Conservation (phyloP, 1,140 invertebrate species). For the Pemphigus obesinymphae region DNA sequence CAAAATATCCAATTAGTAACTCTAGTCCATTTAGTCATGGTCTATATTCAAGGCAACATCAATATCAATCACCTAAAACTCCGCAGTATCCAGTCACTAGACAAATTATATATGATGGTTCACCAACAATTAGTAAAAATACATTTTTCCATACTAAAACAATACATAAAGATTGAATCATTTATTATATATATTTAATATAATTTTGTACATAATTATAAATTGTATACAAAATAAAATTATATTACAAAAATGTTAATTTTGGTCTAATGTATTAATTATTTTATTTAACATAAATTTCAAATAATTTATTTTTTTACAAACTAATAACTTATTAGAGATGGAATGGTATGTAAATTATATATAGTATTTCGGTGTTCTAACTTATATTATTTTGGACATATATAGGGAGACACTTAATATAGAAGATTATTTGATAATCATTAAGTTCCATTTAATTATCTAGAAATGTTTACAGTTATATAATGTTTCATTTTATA, state of each 20-base stretch:
- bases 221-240: background rate
- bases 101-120: conserved; percentile 34
- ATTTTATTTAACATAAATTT: too few species aligned
- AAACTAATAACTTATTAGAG: too few species aligned
- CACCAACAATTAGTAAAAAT: conserved; percentile 31
- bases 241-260: background rate
- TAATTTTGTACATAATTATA: background rate
- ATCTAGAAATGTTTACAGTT: too few species aligned
- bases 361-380: too few species aligned
- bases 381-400: too few species aligned
- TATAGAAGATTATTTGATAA: too few species aligned
- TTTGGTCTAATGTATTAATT: background rate
- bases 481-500: too few species aligned
- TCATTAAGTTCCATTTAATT: too few species aligned
- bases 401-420: too few species aligned
- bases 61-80: background rate
- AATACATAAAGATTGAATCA: conserved; percentile 27
- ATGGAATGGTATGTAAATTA: too few species aligned
- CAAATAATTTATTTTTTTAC: too few species aligned
- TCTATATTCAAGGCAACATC: conserved; percentile 33
- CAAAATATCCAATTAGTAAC: conserved; percentile 54
- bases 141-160: conserved; percentile 35
- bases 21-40: conserved; percentile 49
- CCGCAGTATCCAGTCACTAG: conserved; percentile 24
- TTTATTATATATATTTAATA: background rate